Evolutionary conservation across 2,113 vertebrate genomes (phyloP).

Genomic region (Haemorhous mexicanus): DNA sequence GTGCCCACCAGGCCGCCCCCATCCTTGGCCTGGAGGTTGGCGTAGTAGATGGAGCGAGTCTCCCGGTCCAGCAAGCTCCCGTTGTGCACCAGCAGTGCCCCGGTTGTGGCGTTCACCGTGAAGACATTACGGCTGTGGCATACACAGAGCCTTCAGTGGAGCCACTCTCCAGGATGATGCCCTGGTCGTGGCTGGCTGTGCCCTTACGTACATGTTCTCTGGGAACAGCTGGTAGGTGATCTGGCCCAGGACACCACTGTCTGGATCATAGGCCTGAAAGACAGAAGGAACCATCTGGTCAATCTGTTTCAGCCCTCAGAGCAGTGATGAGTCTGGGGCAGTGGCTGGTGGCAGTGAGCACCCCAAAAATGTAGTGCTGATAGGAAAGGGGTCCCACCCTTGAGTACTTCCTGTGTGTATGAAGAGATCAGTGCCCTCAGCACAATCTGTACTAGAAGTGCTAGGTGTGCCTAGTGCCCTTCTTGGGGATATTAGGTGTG

Average conservation of each 20-base stretch:
- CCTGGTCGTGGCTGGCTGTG: accelerated
- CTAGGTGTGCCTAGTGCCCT: not conserved
- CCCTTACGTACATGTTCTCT: constrained; percentile 78
- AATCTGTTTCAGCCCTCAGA: not conserved
- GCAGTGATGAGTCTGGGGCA: not conserved
- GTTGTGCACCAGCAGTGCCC: constrained; percentile 73
- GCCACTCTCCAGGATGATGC: not conserved
- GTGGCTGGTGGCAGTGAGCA: not conserved
- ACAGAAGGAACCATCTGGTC: not conserved
- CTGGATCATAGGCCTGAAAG: constrained; percentile 84
- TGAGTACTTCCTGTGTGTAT: not conserved
- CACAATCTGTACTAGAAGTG: not conserved
- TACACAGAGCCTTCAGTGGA: not conserved
- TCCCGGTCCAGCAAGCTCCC: constrained; percentile 80
- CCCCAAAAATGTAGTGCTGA: not conserved
- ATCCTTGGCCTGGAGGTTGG: constrained; percentile 85
- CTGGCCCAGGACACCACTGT: constrained; percentile 73
- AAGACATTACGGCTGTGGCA: constrained; percentile 73
- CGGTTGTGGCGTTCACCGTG: constrained; percentile 62
- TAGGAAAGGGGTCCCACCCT: not conserved
- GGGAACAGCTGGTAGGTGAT: constrained; percentile 86
- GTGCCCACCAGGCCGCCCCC: constrained; percentile 56
- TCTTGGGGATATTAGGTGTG: not conserved
- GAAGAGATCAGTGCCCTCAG: not conserved
- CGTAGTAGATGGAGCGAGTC: constrained; percentile 72